Conservation (phyloP, 35 echinoderm and acorn worm species). For the Lytechinus variegatus region DNA sequence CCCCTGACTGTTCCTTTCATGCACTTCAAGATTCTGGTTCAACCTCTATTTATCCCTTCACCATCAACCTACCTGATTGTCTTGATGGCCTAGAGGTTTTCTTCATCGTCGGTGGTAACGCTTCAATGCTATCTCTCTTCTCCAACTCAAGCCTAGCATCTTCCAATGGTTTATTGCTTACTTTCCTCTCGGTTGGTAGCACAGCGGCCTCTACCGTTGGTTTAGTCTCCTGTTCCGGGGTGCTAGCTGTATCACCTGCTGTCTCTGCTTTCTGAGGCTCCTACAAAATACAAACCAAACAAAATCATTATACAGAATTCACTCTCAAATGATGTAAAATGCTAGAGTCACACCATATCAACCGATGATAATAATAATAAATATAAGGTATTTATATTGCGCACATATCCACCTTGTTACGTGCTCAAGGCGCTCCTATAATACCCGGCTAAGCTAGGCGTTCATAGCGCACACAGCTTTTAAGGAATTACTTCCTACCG, state of each 20-base stretch:
- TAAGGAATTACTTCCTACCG: no score
- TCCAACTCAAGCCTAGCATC: not conserved
- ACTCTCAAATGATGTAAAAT: no score
- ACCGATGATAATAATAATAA: no score
- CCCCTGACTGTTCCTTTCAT: not conserved
- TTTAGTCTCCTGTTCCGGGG: not conserved
- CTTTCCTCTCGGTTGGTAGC: not conserved
- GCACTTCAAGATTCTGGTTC: not conserved
- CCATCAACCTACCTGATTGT: conserved; percentile 17
- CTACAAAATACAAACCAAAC: not conserved
- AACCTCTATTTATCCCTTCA: not conserved
- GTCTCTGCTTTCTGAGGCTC: not conserved
- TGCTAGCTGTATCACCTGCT: not conserved
- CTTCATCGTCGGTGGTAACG: conserved; percentile 19
- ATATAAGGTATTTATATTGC: no score
- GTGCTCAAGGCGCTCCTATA: no score
- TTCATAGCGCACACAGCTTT: no score
- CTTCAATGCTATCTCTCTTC: conserved; percentile 38
- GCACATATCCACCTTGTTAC: no score
- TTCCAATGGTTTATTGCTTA: conserved; percentile 14
- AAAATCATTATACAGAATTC: not conserved
- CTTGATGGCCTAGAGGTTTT: conserved; percentile 16
- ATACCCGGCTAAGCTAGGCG: no score
- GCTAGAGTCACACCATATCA: no score
- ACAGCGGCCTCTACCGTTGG: not conserved